These are phyloP conservation scores for Orthonyx spaldingii DNA, from an alignment of 2,113 vertebrate species.

Conservation along the genomic window DNA sequence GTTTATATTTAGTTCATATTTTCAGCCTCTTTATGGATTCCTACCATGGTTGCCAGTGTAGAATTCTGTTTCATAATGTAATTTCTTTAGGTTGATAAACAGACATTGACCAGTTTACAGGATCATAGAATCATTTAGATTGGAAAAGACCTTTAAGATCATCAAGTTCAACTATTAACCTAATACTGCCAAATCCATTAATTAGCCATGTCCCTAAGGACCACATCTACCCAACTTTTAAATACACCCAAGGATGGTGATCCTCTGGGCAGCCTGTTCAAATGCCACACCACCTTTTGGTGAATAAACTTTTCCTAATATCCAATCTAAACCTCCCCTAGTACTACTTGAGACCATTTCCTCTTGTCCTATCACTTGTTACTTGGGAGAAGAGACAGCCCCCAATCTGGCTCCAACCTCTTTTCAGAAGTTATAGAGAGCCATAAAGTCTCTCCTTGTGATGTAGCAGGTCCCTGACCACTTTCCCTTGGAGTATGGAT, in stretches of 20 bases:
- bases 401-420: background rate
- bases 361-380: background rate
- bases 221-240: background rate
- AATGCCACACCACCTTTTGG: background rate
- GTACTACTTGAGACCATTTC: background rate
- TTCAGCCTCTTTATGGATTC: background rate
- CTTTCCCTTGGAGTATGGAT: background rate
- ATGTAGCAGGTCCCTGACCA: background rate
- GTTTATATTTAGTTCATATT: background rate
- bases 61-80: background rate
- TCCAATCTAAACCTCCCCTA: background rate
- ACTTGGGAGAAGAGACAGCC: background rate
- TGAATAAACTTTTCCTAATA: background rate
- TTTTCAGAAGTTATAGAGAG: background rate
- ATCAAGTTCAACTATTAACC: background rate
- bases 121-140: background rate
- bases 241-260: background rate
- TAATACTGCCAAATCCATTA: background rate
- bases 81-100: background rate
- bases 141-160: background rate
- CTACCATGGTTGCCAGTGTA: background rate
- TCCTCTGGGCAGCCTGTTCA: background rate
- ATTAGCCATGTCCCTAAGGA: background rate
- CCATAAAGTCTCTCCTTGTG: fast-evolving
- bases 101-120: background rate